Conservation (phyloP, 2,113 vertebrate genomes). For the Chlorocebus sabaeus region DNA sequence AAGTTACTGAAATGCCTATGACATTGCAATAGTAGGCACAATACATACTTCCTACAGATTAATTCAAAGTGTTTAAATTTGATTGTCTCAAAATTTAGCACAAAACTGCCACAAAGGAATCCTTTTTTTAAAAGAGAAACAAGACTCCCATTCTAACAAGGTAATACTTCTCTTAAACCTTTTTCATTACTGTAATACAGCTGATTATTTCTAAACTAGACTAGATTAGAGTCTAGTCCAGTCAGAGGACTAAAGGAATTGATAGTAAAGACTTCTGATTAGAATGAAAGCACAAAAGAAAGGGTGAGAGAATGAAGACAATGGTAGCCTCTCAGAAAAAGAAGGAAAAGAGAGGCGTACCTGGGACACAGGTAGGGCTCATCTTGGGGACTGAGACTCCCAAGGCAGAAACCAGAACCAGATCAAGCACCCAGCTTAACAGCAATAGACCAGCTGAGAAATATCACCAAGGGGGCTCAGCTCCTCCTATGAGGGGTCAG, state of each 20-base stretch:
- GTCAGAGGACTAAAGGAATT: neutral
- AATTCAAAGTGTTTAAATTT: slow-evolving; percentile 16
- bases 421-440: neutral
- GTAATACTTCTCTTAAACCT: neutral
- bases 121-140: neutral
- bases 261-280: neutral
- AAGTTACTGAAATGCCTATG: neutral
- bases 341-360: neutral
- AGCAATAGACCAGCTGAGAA: neutral
- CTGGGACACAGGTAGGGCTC: neutral
- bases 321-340: neutral
- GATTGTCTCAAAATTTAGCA: neutral
- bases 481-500: neutral
- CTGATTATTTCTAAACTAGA: neutral
- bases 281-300: neutral
- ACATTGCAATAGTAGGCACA: neutral
- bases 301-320: neutral
- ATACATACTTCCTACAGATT: neutral
- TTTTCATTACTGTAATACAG: neutral
- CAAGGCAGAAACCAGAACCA: neutral
- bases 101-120: neutral
- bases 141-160: neutral
- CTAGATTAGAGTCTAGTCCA: neutral
- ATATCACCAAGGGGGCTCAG: neutral
- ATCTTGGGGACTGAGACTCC: neutral